Evolutionary conservation across 1,140 invertebrate species (phyloP), one percentile per base, ranked within the genome.

Genomic region (Calliphora vicina): DNA sequence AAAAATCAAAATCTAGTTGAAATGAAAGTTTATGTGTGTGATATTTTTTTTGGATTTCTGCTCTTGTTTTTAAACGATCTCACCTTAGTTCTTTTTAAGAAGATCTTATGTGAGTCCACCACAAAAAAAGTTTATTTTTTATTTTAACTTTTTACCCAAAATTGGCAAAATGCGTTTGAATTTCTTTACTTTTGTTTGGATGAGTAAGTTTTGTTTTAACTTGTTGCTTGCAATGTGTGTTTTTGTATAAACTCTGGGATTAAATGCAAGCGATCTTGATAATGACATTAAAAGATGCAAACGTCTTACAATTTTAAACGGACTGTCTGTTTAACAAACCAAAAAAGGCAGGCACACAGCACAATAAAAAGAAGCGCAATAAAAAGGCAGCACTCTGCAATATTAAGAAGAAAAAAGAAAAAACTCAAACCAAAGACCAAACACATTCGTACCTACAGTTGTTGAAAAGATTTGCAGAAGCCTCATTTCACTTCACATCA

Each of bases 211-310:
- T 57, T 57, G 50, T 57, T 61, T 61, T n/a, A 43, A 12, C 17
- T 67, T 67, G 0, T 67, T 67, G 8, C 0, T 23, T 67, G 61
- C 4, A 10, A 5, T 67, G 35, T 35, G 35, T 35, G 35, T 35
- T 8, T 67, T 67, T 23, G 23, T 23, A 57, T 67, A 67, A 57
- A 57, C 17, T n/a, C n/a, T 67, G 61, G 20, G 88, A 89, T 89
- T 89, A 89, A 89, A 89, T 86, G 88, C 88, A 89, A 88, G 87
- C 88, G 88, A 89, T 89, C 88, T 89, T 89, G 88, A 89, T 89
- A 89, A 89, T 89, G 88, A 89, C 87, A 89, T 89, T 88, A 89
- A 88, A 88, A 88, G 88, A 89, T 88, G 88, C 74, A 78, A 78
- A 78, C 74, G 74, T 78, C 74, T 78, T 78, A 78, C 42, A 78